These are phyloP conservation scores for Petrosia ficiformis DNA, from an alignment of 37 sponge, comb jelly and placozoan species.

Conservation along the genomic window DNA sequence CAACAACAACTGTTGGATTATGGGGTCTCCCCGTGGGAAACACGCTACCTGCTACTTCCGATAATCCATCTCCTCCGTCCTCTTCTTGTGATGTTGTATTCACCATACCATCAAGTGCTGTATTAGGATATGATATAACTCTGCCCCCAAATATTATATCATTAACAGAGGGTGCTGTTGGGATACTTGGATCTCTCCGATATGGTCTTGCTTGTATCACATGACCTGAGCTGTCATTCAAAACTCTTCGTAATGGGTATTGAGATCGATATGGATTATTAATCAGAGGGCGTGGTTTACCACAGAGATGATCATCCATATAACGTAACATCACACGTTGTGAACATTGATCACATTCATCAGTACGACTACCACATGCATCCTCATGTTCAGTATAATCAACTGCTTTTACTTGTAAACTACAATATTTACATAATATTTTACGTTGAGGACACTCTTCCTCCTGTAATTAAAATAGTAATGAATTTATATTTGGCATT, in stretches of 20 bases:
- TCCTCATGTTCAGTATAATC: conserved; percentile 50
- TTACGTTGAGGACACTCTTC: conserved; percentile 27
- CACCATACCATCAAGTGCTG: no score
- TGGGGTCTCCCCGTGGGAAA: no score
- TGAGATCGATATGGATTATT: background rate
- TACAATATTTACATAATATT: conserved; percentile 60
- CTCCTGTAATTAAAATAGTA: conserved; percentile 37
- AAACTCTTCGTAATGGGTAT: no score
- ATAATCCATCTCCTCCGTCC: no score
- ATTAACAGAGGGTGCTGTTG: background rate
- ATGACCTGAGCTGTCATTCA: no score
- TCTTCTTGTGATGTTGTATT: no score
- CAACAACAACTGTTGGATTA: background rate
- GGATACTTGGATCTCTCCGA: background rate
- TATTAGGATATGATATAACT: no score
- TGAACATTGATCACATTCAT: conserved; percentile 58
- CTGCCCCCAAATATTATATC: no score
- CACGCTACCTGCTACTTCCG: no score
- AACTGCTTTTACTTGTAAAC: conserved; percentile 34
- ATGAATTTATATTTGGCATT: no score
- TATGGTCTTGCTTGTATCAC: background rate
- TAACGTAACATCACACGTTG: conserved; percentile 61
- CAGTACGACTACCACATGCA: conserved; percentile 73
- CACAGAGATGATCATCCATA: conserved; percentile 52
- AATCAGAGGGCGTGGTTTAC: background rate